phyloP scores from a whole-genome alignment of 35 echinoderm and acorn worm genomes.

The Stichopus chloronotus region DNA sequence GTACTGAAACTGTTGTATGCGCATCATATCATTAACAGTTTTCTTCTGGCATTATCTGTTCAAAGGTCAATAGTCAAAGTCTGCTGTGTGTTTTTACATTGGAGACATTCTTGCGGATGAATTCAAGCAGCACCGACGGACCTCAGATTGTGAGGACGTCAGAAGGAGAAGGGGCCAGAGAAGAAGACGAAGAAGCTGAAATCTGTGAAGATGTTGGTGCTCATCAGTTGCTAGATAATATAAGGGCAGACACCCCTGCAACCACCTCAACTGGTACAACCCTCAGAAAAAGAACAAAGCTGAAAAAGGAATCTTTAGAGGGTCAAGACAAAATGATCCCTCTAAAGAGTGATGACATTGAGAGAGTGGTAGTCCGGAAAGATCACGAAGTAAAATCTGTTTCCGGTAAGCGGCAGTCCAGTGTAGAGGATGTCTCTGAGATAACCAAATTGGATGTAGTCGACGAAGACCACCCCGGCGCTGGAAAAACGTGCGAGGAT shows the following conservation, averaged over 20 bases:
- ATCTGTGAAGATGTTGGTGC: not conserved
- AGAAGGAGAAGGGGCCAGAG: not conserved
- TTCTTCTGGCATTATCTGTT: no score
- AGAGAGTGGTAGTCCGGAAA: conserved; percentile 2
- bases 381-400: not conserved
- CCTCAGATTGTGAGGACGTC: conserved; percentile 25
- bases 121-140: conserved; percentile 15
- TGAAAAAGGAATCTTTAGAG: not conserved
- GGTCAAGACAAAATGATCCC: conserved; percentile 9
- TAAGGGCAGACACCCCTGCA: not conserved
- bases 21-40: no score
- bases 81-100: not conserved
- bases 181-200: not conserved
- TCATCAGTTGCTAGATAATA: not conserved
- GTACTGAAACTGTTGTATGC: no score
- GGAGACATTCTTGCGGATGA: conserved; percentile 7
- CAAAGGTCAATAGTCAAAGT: no score
- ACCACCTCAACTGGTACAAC: not conserved
- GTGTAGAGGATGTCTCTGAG: conserved; percentile 6
- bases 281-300: conserved; percentile 9
- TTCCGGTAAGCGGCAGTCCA: not conserved
- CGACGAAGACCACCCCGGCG: conserved; percentile 36
- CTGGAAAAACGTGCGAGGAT: not conserved
- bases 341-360: conserved; percentile 31
- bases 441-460: conserved; percentile 24